Percentiles rank a stretch among this genome's conserved stretches.
These are phyloP conservation scores for Dysdera silvatica DNA, from an alignment of 1,140 invertebrate species.

Conservation along the genomic window DNA sequence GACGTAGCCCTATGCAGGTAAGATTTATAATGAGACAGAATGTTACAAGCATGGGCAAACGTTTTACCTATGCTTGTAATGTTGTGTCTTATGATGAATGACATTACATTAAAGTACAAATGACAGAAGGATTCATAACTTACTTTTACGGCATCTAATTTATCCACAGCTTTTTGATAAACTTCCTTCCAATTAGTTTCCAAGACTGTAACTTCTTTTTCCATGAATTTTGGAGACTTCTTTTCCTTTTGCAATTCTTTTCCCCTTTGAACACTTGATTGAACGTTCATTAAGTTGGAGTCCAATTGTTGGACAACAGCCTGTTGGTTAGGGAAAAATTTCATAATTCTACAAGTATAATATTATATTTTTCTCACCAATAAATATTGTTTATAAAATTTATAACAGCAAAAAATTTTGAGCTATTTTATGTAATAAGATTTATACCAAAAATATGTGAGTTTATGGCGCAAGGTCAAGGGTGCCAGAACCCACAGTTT, in stretches of 20 bases:
- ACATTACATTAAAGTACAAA: not conserved
- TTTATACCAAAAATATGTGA: too few relatives aligned
- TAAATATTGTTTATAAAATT: not conserved
- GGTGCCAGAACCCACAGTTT: too few relatives aligned
- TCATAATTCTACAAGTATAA: not conserved
- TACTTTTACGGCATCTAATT: conserved; percentile 68
- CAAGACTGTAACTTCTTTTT: conserved; percentile 68
- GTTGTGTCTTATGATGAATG: not conserved
- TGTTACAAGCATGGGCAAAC: too few relatives aligned
- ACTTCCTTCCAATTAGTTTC: conserved; percentile 81
- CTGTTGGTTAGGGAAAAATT: conserved; percentile 33
- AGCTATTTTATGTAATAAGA: not conserved
- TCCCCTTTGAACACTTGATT: conserved; percentile 81
- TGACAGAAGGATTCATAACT: not conserved
- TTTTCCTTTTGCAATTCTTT: conserved; percentile 77
- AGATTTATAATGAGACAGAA: too few relatives aligned
- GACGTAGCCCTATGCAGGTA: too few relatives aligned
- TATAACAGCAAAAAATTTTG: not conserved
- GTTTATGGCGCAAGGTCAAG: too few relatives aligned
- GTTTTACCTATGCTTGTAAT: not conserved
- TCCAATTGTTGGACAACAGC: conserved; percentile 61
- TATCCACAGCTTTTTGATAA: conserved; percentile 72
- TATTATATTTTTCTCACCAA: not conserved
- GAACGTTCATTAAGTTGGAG: conserved; percentile 71
- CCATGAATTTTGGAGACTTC: conserved; percentile 75